Base-by-base conservation (phyloP, 2,888 invertebrate genomes). In the Arge pagana region DNA sequence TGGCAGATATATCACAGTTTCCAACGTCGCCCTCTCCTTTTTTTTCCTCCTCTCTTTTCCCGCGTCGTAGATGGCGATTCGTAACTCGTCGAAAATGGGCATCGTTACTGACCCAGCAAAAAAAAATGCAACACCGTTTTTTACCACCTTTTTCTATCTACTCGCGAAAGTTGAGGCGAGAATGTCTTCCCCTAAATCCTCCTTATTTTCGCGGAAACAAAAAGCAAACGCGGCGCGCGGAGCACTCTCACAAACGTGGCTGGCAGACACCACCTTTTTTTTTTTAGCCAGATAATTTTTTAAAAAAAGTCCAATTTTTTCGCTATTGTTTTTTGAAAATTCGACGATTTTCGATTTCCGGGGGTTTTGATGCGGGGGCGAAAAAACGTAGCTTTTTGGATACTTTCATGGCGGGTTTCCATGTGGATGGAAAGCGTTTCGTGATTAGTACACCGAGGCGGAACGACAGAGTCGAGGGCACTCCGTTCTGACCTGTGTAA, bases 1-100 rank as follows among this genome's bases (percentile, higher is more conserved):
- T 72, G 72, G 68, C 63, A 69, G 71, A 73, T 72, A 68, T 71
- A 73, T 72, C 70, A 71, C 63, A 57, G 60, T 55, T 65, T 62
- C 56, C 55, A 58, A 51, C 50, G 40, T 52, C 40, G 45, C 49
- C 37, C 49, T 45, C n/a, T n/a, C n/a, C n/a, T n/a, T n/a, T n/a
- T n/a, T n/a, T n/a, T n/a, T n/a, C n/a, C n/a, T n/a, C n/a, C 52
- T 52, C 54, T 50, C 48, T 50, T 42, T 54, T 51, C 50, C 33
- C 31, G 45, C 19, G 49, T 45, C 33, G 33, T 16, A 23, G 31
- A 13, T n/a, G 11, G n/a, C 8, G 33, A 35, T 31, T 45, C 13
- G 33, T n/a, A n/a, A n/a, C n/a, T n/a, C 30, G 18, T 21, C 15
- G 45, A 45, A 45, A 45, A 45, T 45, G 23, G 33, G 21, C 33